Base-by-base conservation (phyloP, 2,888 invertebrate genomes). In the Catocala sponsa region DNA sequence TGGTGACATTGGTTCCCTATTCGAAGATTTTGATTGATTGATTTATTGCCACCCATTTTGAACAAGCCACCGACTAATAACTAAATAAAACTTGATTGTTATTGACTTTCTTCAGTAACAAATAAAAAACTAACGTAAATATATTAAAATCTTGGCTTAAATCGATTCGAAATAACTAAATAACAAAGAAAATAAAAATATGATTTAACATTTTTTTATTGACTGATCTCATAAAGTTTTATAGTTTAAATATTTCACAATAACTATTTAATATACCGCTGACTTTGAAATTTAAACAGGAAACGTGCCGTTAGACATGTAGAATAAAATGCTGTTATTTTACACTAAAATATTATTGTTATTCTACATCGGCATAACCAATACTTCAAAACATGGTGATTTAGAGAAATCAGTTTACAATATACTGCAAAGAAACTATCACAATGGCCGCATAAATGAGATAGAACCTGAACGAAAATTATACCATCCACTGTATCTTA, bases 261-360 rank as follows among this genome's bases (percentile, higher is more conserved):
- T 66, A 61, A 55, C 46, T 44, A 35, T 38, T 47, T 42, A 13
- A 61, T 38, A 38, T 38, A 38, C 35, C 35, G 9, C 42, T n/a
- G 15, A 12, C 55, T 64, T 53, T 49, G 0, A 55, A 48, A 41
- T 50, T 44, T 9, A 25, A 48, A 47, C 35, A 32, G 4, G 7
- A 57, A 43, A 55, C 44, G 59, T 69, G 41, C 66, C 60, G 59
- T 13, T 43, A 70, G 74, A 67, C 55, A 83, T 82, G 83, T 74
- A 65, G 59, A 52, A 66, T 63, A 70, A 81, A 70, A 87, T 87
- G 88, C 73, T 72, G 68, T 57, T 73, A 56, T 58, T 70, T 63
- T 55, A 60, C 72, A 32, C 66, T 11, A 13, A 25, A 25, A 25
- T 49, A n/a, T 13, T 70, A 25, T 13, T 76, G 11, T 44, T 64